Evolutionary conservation across 37 sponge, comb jelly and placozoan genomes (phyloP).

Genomic region (Spongilla lacustris): DNA sequence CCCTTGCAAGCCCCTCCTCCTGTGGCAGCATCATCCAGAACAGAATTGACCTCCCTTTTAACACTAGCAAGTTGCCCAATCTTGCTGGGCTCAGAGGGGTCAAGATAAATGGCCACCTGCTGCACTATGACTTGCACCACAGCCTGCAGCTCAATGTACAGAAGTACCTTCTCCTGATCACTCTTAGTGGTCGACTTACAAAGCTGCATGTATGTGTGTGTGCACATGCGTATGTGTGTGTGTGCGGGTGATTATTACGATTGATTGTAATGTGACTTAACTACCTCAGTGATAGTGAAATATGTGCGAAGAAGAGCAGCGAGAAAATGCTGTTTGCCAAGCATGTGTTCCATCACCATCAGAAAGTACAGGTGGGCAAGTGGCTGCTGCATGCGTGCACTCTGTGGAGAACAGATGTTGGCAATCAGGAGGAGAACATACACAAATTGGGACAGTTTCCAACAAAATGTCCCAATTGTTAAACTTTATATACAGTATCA

Average conservation of each 20-base stretch:
- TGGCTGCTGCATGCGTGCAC: slow-evolving; percentile 75
- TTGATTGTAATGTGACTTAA: neutral
- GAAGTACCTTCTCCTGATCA: slow-evolving; percentile 27
- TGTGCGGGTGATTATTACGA: neutral
- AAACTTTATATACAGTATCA: too few relatives aligned
- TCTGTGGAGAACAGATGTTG: slow-evolving; percentile 12
- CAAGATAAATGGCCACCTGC: slow-evolving; percentile 40
- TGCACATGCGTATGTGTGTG: neutral
- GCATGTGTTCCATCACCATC: slow-evolving; percentile 75
- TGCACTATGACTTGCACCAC: slow-evolving; percentile 65
- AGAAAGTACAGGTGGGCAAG: slow-evolving; percentile 86
- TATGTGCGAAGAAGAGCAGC: neutral
- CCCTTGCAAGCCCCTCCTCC: slow-evolving; percentile 60
- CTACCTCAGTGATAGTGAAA: neutral
- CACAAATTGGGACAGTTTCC: too few relatives aligned
- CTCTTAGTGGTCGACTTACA: neutral
- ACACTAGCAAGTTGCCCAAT: slow-evolving; percentile 38
- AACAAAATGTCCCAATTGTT: too few relatives aligned
- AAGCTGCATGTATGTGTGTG: too few relatives aligned
- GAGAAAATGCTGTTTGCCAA: slow-evolving; percentile 19
- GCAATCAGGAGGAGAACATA: too few relatives aligned
- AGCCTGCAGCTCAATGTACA: slow-evolving; percentile 84
- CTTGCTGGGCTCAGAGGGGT: slow-evolving; percentile 27
- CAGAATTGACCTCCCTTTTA: slow-evolving; percentile 35
- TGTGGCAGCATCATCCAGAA: slow-evolving; percentile 52